Base-by-base conservation (phyloP, 2,888 invertebrate species). In the Stenotaenia linearis region DNA sequence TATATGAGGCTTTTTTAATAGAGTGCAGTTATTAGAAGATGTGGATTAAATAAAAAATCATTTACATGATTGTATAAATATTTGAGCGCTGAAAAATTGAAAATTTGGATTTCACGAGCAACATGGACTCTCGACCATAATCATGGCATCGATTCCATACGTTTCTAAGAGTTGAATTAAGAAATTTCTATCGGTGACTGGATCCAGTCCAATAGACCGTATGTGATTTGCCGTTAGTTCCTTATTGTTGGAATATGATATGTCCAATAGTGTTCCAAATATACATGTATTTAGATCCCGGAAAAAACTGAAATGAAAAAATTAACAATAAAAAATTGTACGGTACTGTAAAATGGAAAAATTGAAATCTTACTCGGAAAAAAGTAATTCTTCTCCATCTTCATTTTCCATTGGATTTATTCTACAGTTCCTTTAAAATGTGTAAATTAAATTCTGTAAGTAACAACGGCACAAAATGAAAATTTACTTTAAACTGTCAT, bases 61-160 rank as follows among this genome's bases (percentile, higher is more conserved):
- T 10, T 25, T 28, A 50, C 69, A 28, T 69, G 69, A 28, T 25
- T 69, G 10, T 15, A 23, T 61, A 50, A 50, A 50, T 18, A 50
- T 6, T 35, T 12, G 35, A 18, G 32, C n/a, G 10, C 15, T 35
- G 12, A 35, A 32, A 75, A n/a, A 10, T 35, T 18, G 30, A n/a
- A 75, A 35, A 4, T 74, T 32, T 9, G 23, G 25, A 1, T 15
- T 12, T 75, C 30, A 75, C 35, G 75, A 86, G 82, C 87, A 87
- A 81, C 86, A 87, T 6, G 86, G 85, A 81, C 86, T 86, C 81
- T 86, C 86, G 12, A 85, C 85, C 84, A 85, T 84, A 15, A 86
- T 83, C 23, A 86, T 84, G 30, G 87, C 86, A 83, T 87, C 87
- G 76, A 87, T 86, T 80, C 86, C 86, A 83, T 87, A 87, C 79